A percentile compares a stretch with the other conserved stretches of the same genome.
These are phyloP conservation scores for Leptopilina boulardi DNA, from an alignment of 1,140 invertebrate genomes.

Conservation along the genomic window DNA sequence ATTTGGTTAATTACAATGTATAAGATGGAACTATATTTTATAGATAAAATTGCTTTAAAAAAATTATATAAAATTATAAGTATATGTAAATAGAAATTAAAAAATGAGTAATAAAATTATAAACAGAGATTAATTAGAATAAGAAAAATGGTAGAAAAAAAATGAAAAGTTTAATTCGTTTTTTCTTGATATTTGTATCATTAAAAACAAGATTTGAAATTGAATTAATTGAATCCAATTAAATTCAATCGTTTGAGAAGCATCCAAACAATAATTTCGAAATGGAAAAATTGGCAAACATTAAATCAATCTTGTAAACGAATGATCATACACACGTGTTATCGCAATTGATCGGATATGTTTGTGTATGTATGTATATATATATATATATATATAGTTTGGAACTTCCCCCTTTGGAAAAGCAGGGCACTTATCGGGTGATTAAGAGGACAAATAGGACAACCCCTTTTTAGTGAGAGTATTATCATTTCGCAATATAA, in stretches of 20 bases:
- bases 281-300: background rate
- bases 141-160: too few relatives aligned
- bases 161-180: background rate
- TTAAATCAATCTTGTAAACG: constrained; percentile 19
- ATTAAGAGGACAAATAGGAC: constrained; percentile 69
- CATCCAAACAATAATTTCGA: background rate
- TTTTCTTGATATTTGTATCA: background rate
- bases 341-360: constrained; percentile 42
- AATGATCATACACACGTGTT: constrained; percentile 46
- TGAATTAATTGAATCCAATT: background rate
- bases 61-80: too few relatives aligned
- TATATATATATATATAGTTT: too few relatives aligned
- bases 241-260: too few relatives aligned
- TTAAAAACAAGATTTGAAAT: background rate
- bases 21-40: too few relatives aligned
- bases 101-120: too few relatives aligned
- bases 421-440: constrained; percentile 64
- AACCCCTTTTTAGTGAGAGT: constrained; percentile 59
- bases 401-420: constrained; percentile 51
- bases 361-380: background rate
- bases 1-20: too few relatives aligned
- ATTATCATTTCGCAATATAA: constrained; percentile 50
- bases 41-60: too few relatives aligned
- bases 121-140: too few relatives aligned
- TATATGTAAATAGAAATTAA: too few relatives aligned